Evolutionary conservation across 2,797 vertebrate genomes (phyloP).

Genomic region (Zalophus californianus): DNA sequence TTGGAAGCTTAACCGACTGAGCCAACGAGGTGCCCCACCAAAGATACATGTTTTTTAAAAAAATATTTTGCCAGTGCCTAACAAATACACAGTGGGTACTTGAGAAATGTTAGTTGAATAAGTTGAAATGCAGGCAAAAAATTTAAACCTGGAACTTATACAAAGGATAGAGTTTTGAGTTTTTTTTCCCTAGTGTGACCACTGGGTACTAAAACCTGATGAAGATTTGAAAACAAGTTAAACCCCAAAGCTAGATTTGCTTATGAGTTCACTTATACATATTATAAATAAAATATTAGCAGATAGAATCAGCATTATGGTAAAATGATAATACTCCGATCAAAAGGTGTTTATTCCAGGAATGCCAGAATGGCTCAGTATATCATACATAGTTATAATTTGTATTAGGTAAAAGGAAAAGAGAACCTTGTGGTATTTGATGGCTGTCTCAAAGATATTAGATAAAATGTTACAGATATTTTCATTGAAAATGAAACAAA

Average conservation of each 20-base stretch:
- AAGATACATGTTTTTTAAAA: neutral
- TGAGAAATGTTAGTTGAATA: neutral
- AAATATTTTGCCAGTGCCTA: neutral
- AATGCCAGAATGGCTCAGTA: neutral
- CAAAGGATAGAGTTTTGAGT: neutral
- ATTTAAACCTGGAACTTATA: neutral
- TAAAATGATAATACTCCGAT: neutral
- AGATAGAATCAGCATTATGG: neutral
- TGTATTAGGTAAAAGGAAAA: conserved; percentile 4
- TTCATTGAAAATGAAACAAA: neutral
- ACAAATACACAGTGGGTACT: neutral
- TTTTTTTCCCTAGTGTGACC: neutral
- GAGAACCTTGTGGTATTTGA: neutral
- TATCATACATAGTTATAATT: neutral
- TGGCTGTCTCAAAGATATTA: neutral
- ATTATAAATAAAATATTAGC: neutral
- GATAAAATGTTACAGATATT: conserved; percentile 32
- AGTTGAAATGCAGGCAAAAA: neutral
- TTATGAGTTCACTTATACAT: neutral
- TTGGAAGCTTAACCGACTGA: neutral
- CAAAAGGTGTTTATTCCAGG: neutral
- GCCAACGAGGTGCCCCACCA: neutral
- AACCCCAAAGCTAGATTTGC: neutral
- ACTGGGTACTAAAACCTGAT: neutral
- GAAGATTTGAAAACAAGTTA: neutral